These are phyloP conservation scores for Leptodactylus fuscus DNA, from an alignment of 2,113 vertebrate genomes.

Conservation along the genomic window DNA sequence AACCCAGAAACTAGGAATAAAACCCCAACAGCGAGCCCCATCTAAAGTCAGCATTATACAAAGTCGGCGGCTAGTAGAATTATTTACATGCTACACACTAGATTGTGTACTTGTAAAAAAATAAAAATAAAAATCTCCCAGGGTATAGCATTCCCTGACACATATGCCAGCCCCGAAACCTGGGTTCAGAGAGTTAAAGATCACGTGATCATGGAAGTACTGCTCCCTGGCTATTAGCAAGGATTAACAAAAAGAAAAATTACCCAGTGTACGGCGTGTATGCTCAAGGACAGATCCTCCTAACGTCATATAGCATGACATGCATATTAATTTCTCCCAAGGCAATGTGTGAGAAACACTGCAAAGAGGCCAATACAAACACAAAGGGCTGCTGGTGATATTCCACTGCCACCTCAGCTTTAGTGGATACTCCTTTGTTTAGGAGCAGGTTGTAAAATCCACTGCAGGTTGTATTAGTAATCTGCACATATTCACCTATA, in stretches of 20 bases:
- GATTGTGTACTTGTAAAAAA: neutral
- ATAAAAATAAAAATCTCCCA: no score
- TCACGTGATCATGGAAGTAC: neutral
- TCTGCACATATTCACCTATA: no score
- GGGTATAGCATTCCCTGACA: neutral
- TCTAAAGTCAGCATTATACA: neutral
- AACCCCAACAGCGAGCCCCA: neutral
- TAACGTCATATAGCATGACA: slow-evolving; percentile 50
- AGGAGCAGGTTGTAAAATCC: no score
- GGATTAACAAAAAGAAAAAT: neutral
- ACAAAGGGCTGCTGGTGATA: slow-evolving; percentile 28
- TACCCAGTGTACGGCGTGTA: neutral
- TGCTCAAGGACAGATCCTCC: slow-evolving; percentile 47
- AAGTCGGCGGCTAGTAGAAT: neutral
- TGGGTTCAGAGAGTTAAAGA: neutral
- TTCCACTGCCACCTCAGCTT: neutral
- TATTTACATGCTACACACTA: neutral
- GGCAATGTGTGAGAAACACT: neutral
- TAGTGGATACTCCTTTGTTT: no score
- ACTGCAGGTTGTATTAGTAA: no score
- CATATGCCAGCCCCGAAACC: neutral
- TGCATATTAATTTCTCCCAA: slow-evolving; percentile 44
- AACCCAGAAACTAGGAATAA: neutral
- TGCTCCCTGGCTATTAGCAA: slow-evolving; percentile 5
- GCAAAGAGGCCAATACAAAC: neutral